Conservation (phyloP, 2,888 invertebrate species). For the Siphlonurus alternatus region DNA sequence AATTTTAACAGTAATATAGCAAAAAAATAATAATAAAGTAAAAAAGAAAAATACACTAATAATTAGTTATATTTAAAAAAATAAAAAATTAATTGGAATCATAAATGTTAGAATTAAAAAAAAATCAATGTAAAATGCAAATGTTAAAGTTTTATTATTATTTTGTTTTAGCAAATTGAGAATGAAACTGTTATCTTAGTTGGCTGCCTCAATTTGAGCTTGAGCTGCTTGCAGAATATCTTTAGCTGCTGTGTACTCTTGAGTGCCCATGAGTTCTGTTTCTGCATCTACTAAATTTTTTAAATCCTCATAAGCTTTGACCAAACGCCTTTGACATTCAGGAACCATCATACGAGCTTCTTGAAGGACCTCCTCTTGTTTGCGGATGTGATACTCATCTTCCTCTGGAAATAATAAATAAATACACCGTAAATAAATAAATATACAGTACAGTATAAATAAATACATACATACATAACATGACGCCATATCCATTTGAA, state of each 20-base stretch:
- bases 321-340: conserved; percentile 63
- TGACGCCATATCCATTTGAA: too few relatives aligned
- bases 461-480: too few relatives aligned
- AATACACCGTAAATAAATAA: too few relatives aligned
- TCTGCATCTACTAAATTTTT: conserved; percentile 54
- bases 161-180: not conserved
- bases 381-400: conserved; percentile 61
- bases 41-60: too few relatives aligned
- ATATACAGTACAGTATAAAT: too few relatives aligned
- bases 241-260: conserved; percentile 51
- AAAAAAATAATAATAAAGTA: too few relatives aligned
- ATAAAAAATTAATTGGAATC: too few relatives aligned
- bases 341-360: conserved; percentile 88
- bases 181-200: not conserved
- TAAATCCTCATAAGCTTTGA: conserved; percentile 59
- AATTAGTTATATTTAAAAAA: too few relatives aligned
- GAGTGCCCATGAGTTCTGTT: conserved; percentile 54
- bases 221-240: conserved; percentile 37
- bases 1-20: too few relatives aligned
- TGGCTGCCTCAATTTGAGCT: not conserved
- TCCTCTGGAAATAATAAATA: conserved; percentile 29
- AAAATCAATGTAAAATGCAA: too few relatives aligned
- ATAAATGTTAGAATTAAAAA: too few relatives aligned
- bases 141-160: too few relatives aligned
- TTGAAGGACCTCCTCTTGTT: conserved; percentile 77